These are phyloP conservation scores for Paratrypauchen microcephalus DNA, from an alignment of 2,797 vertebrate species.

Conservation along the genomic window DNA sequence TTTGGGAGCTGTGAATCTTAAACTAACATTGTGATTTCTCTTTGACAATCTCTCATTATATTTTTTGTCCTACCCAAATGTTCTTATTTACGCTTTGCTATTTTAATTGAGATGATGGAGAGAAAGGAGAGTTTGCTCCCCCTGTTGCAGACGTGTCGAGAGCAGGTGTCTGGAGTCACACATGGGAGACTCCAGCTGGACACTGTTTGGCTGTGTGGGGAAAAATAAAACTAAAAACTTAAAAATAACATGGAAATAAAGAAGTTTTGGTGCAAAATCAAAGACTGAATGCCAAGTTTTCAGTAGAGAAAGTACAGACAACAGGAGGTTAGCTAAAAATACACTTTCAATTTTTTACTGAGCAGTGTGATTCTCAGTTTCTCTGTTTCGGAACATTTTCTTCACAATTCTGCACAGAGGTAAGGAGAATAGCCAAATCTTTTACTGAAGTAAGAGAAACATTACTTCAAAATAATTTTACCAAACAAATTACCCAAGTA, in stretches of 20 bases:
- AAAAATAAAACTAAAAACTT: conserved; percentile 4
- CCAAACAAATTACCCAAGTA: too few relatives aligned
- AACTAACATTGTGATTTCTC: background rate
- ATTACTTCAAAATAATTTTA: too few relatives aligned
- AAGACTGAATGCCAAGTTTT: background rate
- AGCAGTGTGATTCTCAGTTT: too few relatives aligned
- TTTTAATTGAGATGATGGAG: background rate
- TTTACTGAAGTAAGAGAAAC: too few relatives aligned
- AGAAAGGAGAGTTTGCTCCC: conserved; percentile 14
- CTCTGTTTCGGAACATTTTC: too few relatives aligned
- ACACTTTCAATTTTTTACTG: background rate
- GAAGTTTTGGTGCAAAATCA: background rate
- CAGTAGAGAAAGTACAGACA: background rate
- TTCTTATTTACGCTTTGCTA: background rate
- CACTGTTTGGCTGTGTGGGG: conserved; percentile 10
- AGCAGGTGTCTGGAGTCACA: conserved; percentile 46
- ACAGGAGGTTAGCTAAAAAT: background rate
- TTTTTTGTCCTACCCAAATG: conserved; percentile 10
- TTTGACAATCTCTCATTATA: background rate
- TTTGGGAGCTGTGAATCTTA: background rate
- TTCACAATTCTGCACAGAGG: too few relatives aligned
- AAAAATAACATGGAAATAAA: conserved; percentile 15
- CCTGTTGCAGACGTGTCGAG: conserved; percentile 23
- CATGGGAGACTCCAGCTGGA: conserved; percentile 47
- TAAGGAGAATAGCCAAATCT: too few relatives aligned